Evolutionary conservation across 2,888 invertebrate genomes (phyloP), one percentile per base, ranked within the genome.

Genomic region (Leucoma salicis): DNA sequence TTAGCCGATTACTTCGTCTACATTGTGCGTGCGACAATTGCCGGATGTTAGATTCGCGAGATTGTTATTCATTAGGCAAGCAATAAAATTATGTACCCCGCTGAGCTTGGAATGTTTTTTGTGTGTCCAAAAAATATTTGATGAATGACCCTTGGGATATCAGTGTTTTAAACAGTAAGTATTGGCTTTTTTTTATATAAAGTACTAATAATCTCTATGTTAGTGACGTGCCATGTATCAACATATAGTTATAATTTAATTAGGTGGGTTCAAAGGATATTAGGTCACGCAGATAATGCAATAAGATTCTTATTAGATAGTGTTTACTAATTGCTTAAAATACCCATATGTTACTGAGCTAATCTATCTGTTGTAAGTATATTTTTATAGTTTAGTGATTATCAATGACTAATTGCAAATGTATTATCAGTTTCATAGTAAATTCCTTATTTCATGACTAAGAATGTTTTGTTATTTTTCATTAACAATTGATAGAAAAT

Each of bases 11-110:
- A 54, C 48, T 51, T 49, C 37, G 53, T 39, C 49, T 62, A 32
- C 46, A 42, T 61, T 53, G 51, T 58, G 53, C 46, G 54, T 49
- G 44, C 53, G 47, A 53, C 65, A 63, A 55, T 64, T 55, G 49
- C 47, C 46, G 62, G 57, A 57, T 49, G 49, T 49, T 48, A 39
- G 42, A 45, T 45, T 50, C 42, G 35, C 36, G 18, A 46, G 46
- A 53, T 40, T 48, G 51, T 46, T 49, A 42, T 51, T 47, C 42
- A 54, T 49, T 44, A 49, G 28, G 18, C 32, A 39, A 46, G 42
- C 42, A 36, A 35, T 29, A 39, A 32, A 21, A 39, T 46, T 53
- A 57, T 57, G 64, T 46, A 32, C 32, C 24, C 18, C 33, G 24
- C 36, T 16, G 39, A 42, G 41, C 34, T 41, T 7, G 25, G 32